Evolutionary conservation across 2,888 invertebrate genomes (phyloP).

Genomic region (Phaedon cochleariae): DNA sequence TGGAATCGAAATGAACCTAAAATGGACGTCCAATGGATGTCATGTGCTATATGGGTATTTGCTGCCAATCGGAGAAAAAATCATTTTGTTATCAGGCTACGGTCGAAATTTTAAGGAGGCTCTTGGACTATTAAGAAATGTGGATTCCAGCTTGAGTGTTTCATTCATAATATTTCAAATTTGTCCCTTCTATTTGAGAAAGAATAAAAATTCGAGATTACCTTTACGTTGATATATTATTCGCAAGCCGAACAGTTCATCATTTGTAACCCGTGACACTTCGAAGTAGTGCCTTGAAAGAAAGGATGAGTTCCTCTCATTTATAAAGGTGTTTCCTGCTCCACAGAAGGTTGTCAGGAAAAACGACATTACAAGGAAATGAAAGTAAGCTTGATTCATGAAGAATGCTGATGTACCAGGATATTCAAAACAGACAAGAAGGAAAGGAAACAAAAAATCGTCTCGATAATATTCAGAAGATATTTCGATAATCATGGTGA

Average conservation of each 20-base stretch:
- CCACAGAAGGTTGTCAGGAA: neutral
- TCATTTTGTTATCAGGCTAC: too few species aligned
- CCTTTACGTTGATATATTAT: constrained; percentile 21
- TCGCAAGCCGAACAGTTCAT: constrained; percentile 15
- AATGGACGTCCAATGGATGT: too few species aligned
- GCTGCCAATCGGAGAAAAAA: too few species aligned
- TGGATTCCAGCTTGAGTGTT: too few species aligned
- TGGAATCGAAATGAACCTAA: too few species aligned
- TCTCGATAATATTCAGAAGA: too few species aligned
- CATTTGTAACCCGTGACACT: constrained; percentile 27
- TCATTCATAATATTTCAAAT: too few species aligned
- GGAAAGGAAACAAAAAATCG: neutral
- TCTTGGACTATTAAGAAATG: too few species aligned
- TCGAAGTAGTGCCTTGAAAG: constrained; percentile 15
- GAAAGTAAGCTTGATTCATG: neutral
- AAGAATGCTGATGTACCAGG: neutral
- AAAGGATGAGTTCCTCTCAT: constrained; percentile 18
- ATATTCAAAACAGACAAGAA: neutral
- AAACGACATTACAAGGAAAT: neutral
- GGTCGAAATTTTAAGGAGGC: too few species aligned
- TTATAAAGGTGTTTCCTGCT: constrained; percentile 7
- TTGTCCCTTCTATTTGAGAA: too few species aligned
- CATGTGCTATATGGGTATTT: too few species aligned
- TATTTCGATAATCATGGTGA: too few species aligned
- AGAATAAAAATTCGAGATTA: neutral